Base-by-base conservation (phyloP, 2,113 vertebrate genomes). In the Daphoenositta chrysoptera region DNA sequence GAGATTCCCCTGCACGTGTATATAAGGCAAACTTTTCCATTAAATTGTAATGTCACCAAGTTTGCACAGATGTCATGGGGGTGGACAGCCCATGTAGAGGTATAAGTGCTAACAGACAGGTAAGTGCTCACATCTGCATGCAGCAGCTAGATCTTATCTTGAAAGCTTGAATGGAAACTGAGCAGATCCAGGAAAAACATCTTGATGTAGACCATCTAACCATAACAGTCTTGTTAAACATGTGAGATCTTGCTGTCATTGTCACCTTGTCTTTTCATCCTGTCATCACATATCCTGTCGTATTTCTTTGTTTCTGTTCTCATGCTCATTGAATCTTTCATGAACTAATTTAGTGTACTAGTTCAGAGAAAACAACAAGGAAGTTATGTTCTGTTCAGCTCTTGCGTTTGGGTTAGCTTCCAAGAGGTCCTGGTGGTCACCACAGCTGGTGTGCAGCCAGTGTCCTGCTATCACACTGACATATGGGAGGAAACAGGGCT, bases 301-400 rank as follows among this genome's bases (percentile, higher is more conserved):
- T 33, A 1, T 95, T 90, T 81, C 40, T 14, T 64, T 66, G 9
- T 33, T 83, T 72, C 56, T 82, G 8, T 65, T 87, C 50, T 65
- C 35, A 17, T 37, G n/a, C 10, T 77, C 20, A 14, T 7, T 65
- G 54, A 65, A 27, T 89, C 60, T 26, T 61, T 60, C 11, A 4
- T 24, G 4, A 82, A 22, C 9, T 69, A 18, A 47, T 48, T 65
- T 35, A 30, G 21, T 65, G 51, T 51, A 42, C 23, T 84, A 5
- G 40, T 73, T 92, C 56, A 50, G 37, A 9, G 58, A n/a, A 57
- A 90, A 24, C n/a, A 70, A 16, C 37, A 1, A 65, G 24, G 5
- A 12, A 27, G 15, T 77, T 57, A 12, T 0, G 0, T 70, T 72
- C 45, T 61, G 2, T 53, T 87, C 45, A 57, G 1, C 31, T 40